Base-by-base conservation (phyloP, 2,888 invertebrate genomes). In the Mimachlamys varia region DNA sequence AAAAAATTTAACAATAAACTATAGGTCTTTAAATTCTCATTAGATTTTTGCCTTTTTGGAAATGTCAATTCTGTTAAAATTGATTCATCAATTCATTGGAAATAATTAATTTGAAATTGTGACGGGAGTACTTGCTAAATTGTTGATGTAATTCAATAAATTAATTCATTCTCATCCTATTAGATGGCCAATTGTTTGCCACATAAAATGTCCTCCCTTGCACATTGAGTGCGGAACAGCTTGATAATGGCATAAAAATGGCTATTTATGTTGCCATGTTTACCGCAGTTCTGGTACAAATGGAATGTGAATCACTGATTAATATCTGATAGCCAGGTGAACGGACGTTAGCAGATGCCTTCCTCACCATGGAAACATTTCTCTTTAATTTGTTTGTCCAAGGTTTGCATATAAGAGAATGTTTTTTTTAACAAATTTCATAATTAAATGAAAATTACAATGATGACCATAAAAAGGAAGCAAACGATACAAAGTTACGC, bases 231-330 rank as follows among this genome's bases (percentile, higher is more conserved):
- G 76, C 33, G 27, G 76, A 76, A 76, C 76, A 76, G 76, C 76
- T 76, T 76, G 76, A 76, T 76, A 76, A 76, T 76, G 76, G 76
- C 76, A 76, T 76, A 76, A 33, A 76, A 76, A 76, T 76, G 76
- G 76, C 76, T 76, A 22, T 76, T 76, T 76, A 76, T 27, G 76
- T 76, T 33, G 10, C 22, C 76, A 76, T 33, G 33, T 76, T 76
- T 76, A 76, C 62, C 27, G 33, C 27, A 13, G 7, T 53, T 5
- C 53, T 53, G 53, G 53, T 53, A 53, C 19, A 19, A 19, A 53
- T 53, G 53, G 53, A 53, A 53, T 53, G 53, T 53, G 33, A 76
- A 10, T 76, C 76, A 76, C 33, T 33, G 76, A 76, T 76, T 76
- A 27, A 76, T 76, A 76, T 76, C 33, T 33, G 76, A 76, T 27